These are phyloP conservation scores for Brachyistius frenatus DNA, from an alignment of 2,113 vertebrate species.

Conservation along the genomic window DNA sequence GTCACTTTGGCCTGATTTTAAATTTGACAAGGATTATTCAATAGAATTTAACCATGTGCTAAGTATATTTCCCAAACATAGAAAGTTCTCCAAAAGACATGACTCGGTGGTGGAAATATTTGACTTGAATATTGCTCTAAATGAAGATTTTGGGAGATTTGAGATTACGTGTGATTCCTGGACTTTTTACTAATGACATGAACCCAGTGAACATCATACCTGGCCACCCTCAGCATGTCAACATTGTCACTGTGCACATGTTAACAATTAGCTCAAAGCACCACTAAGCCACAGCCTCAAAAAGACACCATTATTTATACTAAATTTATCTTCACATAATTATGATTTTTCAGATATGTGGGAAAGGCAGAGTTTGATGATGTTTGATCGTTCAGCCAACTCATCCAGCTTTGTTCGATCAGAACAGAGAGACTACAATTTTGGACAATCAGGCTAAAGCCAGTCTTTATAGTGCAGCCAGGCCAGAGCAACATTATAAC, in stretches of 20 bases:
- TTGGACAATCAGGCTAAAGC: not conserved
- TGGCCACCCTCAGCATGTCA: not conserved
- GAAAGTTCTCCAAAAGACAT: not conserved
- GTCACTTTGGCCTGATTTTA: slow-evolving; percentile 1
- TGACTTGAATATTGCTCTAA: no score
- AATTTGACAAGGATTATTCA: slow-evolving; percentile 9
- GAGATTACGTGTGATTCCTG: no score
- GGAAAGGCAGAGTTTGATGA: no score
- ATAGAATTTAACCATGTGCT: not conserved
- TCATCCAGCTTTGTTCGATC: not conserved
- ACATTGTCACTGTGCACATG: not conserved
- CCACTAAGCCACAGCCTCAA: not conserved
- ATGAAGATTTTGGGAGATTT: no score
- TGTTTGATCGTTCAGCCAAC: no score
- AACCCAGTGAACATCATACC: no score
- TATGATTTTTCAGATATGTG: no score
- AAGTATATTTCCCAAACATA: not conserved
- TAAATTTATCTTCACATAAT: no score
- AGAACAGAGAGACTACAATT: not conserved
- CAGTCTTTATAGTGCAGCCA: not conserved
- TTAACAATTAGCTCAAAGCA: not conserved
- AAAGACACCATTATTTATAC: not conserved
- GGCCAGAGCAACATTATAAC: slow-evolving; percentile 5
- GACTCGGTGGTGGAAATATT: not conserved
- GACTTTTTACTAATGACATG: no score